Base-by-base conservation (phyloP, 2,888 invertebrate species). In the Prostheceraeus crozeri region DNA sequence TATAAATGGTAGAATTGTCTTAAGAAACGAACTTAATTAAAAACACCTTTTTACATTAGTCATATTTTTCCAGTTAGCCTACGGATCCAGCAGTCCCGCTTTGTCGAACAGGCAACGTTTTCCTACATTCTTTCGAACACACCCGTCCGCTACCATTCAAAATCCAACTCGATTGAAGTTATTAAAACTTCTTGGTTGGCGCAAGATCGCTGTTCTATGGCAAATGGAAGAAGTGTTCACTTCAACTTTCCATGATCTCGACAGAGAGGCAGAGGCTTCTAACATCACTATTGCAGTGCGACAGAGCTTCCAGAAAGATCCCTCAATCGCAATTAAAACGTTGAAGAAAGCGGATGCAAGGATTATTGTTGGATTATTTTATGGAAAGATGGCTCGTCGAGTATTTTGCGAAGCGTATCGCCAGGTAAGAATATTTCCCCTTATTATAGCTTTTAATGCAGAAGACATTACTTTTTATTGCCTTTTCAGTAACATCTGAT, bases 101-200 rank as follows among this genome's bases (percentile, higher is more conserved):
- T 80, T 98, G 57, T 96, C 96, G 31, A 91, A 98, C 79, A 84
- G 96, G 58, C 86, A 88, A 67, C 83, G 98, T 57, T 98, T 99
- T 76, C 94, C 94, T 14, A 98, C 96, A 4, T 82, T 98, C 67
- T 98, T 98, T 80, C 84, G 98, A 59, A 98, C 98, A 0, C 98
- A 98, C 79, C 98, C 98, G 1, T 96, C 96, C 23, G 98, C 96
- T 19, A 96, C 94, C 0, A 91, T 98, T 57, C 96, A 98, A 79
- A 96, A 96, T 78, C 96, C 96, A 0, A 93, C 93, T 11, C 81
- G 98, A 69, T 89, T 98, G 67, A 89, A 88, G 74, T 82, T 98
- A 58, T 89, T 98, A 83, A 85, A 94, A 78, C 89, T 89, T 76
- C 98, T 91, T 75, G 87, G 87, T 36, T 99, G 98, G 98, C 89